Conservation (phyloP, 2,113 vertebrate genomes). For the Hippocampus barbouri region DNA sequence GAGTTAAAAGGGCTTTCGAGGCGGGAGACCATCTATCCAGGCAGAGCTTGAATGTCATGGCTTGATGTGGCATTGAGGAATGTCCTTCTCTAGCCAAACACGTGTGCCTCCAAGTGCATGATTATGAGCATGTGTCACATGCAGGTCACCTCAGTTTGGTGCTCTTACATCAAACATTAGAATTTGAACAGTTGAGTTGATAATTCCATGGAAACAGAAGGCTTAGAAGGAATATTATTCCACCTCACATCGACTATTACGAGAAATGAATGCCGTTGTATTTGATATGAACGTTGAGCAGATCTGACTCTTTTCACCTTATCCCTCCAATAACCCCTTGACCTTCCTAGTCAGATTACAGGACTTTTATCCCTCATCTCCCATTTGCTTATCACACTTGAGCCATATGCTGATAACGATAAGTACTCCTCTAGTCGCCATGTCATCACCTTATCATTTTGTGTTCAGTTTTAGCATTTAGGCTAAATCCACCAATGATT, state of each 20-base stretch:
- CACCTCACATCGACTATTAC: not conserved
- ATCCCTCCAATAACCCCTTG: not conserved
- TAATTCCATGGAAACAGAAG: not conserved
- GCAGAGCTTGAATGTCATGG: constrained; percentile 38
- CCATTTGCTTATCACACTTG: not conserved
- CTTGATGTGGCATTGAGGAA: constrained; percentile 42
- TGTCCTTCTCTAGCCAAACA: constrained; percentile 25
- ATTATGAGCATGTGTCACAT: not conserved
- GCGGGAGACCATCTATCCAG: constrained; percentile 47
- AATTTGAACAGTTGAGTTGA: not conserved
- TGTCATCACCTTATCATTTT: not conserved
- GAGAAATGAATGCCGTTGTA: not conserved
- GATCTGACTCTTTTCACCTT: not conserved
- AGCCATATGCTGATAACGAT: not conserved
- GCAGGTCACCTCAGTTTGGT: not conserved
- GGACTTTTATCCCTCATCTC: not conserved
- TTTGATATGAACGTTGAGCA: not conserved
- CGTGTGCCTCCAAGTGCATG: constrained; percentile 10
- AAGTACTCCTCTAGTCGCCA: not conserved
- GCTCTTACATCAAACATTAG: not conserved
- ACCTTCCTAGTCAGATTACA: not conserved
- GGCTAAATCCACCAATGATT: not conserved
- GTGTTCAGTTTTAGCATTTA: not conserved
- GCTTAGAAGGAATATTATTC: not conserved
- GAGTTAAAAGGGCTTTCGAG: constrained; percentile 65